phyloP scores from a whole-genome alignment of 2,888 invertebrate genomes.

The Hofmannophila pseudospretella region DNA sequence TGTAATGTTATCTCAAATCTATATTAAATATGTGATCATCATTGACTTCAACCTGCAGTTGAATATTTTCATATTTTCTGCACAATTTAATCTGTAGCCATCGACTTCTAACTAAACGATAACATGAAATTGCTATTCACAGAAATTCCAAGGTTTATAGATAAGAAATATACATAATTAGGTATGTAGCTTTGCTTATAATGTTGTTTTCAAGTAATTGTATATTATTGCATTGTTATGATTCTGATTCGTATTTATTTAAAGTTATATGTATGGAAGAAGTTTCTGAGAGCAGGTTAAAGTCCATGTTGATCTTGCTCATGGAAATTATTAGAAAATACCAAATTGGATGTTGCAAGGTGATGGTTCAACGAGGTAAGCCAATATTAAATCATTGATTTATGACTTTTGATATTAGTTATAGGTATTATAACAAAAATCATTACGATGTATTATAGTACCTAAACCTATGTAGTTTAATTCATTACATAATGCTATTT shows the following conservation, averaged over 20 bases:
- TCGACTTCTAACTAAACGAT: neutral
- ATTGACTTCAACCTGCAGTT: slow-evolving; percentile 17
- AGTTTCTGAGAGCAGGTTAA: slow-evolving; percentile 17
- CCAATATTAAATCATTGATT: slow-evolving; percentile 11
- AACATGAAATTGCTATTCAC: neutral
- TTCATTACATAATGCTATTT: slow-evolving; percentile 24
- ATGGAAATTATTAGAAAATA: slow-evolving; percentile 18
- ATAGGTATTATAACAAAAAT: slow-evolving; percentile 10
- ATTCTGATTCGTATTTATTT: neutral
- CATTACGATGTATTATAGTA: slow-evolving; percentile 17
- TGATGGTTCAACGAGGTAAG: slow-evolving; percentile 19
- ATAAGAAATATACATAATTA: slow-evolving; percentile 5
- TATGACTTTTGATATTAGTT: slow-evolving; percentile 21
- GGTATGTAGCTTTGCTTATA: slow-evolving; percentile 1
- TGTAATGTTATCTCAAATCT: slow-evolving; percentile 31
- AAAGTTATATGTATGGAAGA: neutral
- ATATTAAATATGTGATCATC: slow-evolving; percentile 14
- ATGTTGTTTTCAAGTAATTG: slow-evolving; percentile 1
- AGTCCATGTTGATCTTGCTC: slow-evolving; percentile 23
- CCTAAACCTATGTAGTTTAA: slow-evolving; percentile 9
- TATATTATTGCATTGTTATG: neutral
- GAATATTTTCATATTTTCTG: neutral
- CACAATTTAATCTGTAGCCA: neutral
- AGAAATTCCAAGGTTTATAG: slow-evolving; percentile 6
- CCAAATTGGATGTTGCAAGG: slow-evolving; percentile 18